Base-by-base conservation (phyloP, 2,888 invertebrate genomes). In the Galerucella calmariensis region DNA sequence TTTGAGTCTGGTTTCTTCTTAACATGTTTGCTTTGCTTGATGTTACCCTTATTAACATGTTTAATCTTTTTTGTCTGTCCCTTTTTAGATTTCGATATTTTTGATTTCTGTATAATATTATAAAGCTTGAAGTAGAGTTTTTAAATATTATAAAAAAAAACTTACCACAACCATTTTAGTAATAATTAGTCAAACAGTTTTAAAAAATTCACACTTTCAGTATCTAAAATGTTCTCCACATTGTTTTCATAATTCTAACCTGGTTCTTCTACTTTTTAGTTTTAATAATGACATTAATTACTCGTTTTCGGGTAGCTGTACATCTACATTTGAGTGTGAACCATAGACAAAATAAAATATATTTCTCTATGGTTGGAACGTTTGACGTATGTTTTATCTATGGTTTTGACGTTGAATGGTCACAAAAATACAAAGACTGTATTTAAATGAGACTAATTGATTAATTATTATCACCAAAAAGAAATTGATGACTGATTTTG, bases 41-140 rank as follows among this genome's bases (percentile, higher is more conserved):
- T 82, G 75, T 87, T 85, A 6, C 86, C 87, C 82, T 86, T 85
- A 63, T 86, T 87, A 8, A 85, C 78, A 14, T 88, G 81, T 77
- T 86, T 88, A 8, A 84, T 87, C 77, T 82, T 83, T 65, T 84
- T 88, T 67, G 86, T 86, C 78, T 88, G 88, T 73, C 84, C 87
- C 51, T 85, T 83, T 80, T 88, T 88, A 11, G 84, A 77, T 81
- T 86, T 86, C 62, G 87, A 87, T 58, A 88, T 83, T 78, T 87
- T 87, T 12, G 81, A 73, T 79, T 87, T 87, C 75, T 75, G 51
- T 5, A 75, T 41, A 75, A 14, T 16, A 16, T 24, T 3, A 11
- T 14, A 46, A 53, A 27, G 27, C 24, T 27, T 24, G 41, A 14
- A 62, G n/a, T 16, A 12, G 2, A 35, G 12, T n/a, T 8, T 35